Base-by-base conservation (phyloP, 2,888 invertebrate species). In the Caenorhabditis plicata region DNA sequence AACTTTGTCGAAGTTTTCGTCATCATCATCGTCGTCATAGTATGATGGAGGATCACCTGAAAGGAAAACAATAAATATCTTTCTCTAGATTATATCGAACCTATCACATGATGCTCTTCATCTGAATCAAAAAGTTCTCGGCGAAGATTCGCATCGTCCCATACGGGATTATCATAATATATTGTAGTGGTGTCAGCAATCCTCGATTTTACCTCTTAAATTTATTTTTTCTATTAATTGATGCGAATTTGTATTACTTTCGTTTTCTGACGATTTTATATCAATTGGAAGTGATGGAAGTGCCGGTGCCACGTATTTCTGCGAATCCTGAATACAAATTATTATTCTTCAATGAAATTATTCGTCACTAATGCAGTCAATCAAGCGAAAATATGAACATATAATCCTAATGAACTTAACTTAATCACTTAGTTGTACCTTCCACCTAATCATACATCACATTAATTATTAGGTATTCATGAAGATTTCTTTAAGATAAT, bases 111-210 rank as follows among this genome's bases (percentile, higher is more conserved):
- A 8, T 29, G 35, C 2, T 60, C 60, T 4, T 55, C 62, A 26
- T 56, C 62, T 19, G 44, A 48, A 40, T 62, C 62, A 2, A 62
- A 41, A 0, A 62, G 41, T 8, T 62, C 56, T 7, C 49, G 33
- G 19, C 62, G 47, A 11, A 56, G 49, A 29, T 56, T 51, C 11
- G 62, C 62, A 29, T 62, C 52, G 41, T 62, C 62, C 62, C 56
- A 56, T 1, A 62, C 52, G 0, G 62, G 62, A 35, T 56, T 56
- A 39, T 56, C 62, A 26, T 38, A 56, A 25, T 26, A 46, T 11
- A 56, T 56, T 29, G 33, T 49, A 0, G 62, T 62, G 3, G 62
- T 62, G 25, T 62, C 61, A 2, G 40, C 52, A 4, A 40, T n/a
- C n/a, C n/a, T n/a, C n/a, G n/a, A n/a, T n/a, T n/a, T n/a, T n/a